A percentile compares a stretch with the other conserved stretches of the same genome.
phyloP scores from a whole-genome alignment of 2,113 vertebrate species.

The Phocoena phocoena region DNA sequence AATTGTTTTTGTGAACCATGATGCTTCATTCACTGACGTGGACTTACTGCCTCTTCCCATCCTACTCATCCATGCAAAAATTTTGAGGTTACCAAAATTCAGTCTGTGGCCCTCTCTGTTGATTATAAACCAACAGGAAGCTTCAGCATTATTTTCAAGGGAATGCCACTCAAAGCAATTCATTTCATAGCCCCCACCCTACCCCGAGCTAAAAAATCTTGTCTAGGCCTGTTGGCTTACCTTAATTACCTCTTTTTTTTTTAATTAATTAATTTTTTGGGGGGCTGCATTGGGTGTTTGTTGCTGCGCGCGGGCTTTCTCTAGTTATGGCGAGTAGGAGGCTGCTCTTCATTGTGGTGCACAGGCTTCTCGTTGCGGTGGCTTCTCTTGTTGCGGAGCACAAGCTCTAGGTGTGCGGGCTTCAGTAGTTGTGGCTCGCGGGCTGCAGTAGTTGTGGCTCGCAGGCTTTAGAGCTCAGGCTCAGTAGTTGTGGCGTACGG shows the following conservation, averaged over 20 bases:
- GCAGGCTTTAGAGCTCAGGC: too few species aligned
- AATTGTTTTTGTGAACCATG: neutral
- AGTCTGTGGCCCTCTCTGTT: neutral
- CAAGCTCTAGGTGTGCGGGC: too few species aligned
- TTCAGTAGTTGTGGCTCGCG: too few species aligned
- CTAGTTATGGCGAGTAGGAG: too few species aligned
- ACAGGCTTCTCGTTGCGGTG: too few species aligned
- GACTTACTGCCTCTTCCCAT: neutral
- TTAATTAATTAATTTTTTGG: too few species aligned
- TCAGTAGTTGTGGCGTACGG: too few species aligned
- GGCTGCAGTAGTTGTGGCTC: too few species aligned
- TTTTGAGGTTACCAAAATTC: neutral
- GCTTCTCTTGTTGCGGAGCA: too few species aligned
- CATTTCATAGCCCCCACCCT: neutral
- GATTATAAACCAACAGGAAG: neutral
- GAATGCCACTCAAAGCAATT: neutral
- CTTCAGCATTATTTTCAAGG: neutral
- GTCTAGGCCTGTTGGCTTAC: neutral
- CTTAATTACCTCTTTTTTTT: neutral
- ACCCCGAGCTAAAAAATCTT: neutral
- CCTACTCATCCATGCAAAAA: neutral
- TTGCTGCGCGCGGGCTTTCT: too few species aligned
- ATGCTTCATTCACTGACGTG: neutral
- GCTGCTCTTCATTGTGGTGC: too few species aligned
- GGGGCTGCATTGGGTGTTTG: too few species aligned